phyloP scores from a whole-genome alignment of 2,888 invertebrate species.

The Stenoptilia bipunctidactyla region DNA sequence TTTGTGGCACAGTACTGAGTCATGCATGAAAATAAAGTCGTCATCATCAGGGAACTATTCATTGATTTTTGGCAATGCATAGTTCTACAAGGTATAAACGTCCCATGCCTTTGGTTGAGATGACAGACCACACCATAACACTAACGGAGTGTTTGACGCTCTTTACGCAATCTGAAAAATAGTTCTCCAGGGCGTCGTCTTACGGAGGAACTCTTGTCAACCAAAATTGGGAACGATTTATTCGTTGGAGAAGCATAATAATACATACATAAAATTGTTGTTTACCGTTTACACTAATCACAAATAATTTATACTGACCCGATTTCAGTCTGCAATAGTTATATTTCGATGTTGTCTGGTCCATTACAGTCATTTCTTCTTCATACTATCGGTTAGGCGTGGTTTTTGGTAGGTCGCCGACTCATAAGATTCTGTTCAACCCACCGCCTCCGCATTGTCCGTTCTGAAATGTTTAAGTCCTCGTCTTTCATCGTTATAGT shows the following conservation, averaged over 20 bases:
- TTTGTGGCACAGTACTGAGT: background rate
- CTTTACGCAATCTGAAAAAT: background rate
- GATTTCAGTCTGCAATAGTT: background rate
- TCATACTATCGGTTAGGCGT: slow-evolving; percentile 1
- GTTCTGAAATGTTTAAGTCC: no score
- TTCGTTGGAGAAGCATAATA: no score
- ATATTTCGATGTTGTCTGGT: background rate
- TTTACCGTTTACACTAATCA: no score
- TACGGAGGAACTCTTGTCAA: background rate
- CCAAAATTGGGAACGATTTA: no score
- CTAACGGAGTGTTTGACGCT: no score
- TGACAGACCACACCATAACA: background rate
- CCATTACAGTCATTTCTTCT: slow-evolving; percentile 1
- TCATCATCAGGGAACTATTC: no score
- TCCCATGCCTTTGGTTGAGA: slow-evolving; percentile 7
- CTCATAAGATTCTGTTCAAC: no score
- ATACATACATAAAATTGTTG: no score
- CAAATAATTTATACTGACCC: no score
- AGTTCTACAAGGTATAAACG: slow-evolving; percentile 8
- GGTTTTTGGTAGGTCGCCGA: background rate
- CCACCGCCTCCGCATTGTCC: no score
- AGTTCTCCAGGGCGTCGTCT: slow-evolving; percentile 1
- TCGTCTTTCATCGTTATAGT: no score
- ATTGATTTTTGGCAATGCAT: no score
- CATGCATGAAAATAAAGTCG: background rate